phyloP scores from a whole-genome alignment of 1,140 invertebrate genomes.

The Drosophila varians region DNA sequence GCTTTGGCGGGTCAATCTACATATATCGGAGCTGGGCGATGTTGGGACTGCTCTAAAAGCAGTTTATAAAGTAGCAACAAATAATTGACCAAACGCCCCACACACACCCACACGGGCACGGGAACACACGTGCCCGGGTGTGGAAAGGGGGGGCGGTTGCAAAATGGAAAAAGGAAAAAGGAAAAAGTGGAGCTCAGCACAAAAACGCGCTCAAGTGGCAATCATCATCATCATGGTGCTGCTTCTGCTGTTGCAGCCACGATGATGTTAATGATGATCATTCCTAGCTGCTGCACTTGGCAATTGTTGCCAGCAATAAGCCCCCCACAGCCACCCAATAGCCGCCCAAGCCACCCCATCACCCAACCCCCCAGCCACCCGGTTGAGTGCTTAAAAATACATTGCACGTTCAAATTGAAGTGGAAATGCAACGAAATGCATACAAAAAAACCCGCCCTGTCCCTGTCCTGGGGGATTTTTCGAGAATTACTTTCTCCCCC shows the following conservation, averaged over 20 bases:
- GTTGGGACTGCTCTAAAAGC: neutral
- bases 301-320: constrained; percentile 63
- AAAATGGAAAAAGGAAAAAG: neutral
- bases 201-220: constrained; percentile 69
- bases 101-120: neutral
- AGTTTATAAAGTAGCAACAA: constrained; percentile 78
- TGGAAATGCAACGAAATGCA: constrained; percentile 71
- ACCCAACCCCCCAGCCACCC: neutral
- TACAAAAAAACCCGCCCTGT: constrained; percentile 44
- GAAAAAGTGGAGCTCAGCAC: constrained; percentile 12
- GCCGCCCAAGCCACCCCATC: neutral
- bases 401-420: constrained; percentile 79
- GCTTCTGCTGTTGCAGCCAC: constrained; percentile 10
- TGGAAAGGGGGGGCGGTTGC: constrained; percentile 11
- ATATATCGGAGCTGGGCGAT: constrained; percentile 17
- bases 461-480: neutral
- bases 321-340: neutral
- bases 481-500: constrained; percentile 18
- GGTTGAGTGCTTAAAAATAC: constrained; percentile 69
- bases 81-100: constrained; percentile 61
- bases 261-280: constrained; percentile 28
- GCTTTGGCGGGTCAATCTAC: constrained; percentile 5
- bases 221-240: constrained; percentile 56
- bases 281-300: constrained; percentile 61
- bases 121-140: neutral